phyloP scores from a whole-genome alignment of 2,113 vertebrate species.

The Aptenodytes patagonicus region DNA sequence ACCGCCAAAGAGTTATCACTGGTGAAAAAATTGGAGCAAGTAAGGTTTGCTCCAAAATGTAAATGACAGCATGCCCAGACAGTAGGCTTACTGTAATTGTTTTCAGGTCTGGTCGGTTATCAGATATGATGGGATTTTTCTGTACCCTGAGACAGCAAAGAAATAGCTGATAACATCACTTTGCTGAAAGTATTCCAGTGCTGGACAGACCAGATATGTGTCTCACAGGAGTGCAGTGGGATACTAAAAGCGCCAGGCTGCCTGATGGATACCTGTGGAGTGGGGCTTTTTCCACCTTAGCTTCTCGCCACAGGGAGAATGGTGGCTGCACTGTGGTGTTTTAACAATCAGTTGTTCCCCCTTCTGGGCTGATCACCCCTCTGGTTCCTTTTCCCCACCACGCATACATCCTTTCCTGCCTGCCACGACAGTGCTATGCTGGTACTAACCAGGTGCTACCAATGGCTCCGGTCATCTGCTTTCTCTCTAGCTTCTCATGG shows the following conservation, averaged over 20 bases:
- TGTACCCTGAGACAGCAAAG: background rate
- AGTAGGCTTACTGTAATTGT: background rate
- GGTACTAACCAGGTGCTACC: background rate
- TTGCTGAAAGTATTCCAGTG: background rate
- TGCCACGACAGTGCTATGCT: background rate
- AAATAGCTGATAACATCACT: background rate
- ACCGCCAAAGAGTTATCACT: background rate
- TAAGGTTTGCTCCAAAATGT: background rate
- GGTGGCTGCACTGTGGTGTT: background rate
- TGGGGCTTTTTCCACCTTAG: background rate
- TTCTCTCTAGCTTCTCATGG: background rate
- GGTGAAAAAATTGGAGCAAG: background rate
- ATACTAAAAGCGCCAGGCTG: background rate
- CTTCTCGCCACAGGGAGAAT: background rate
- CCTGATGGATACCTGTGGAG: background rate
- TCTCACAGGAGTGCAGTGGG: background rate
- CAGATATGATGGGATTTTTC: background rate
- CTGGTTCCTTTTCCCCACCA: background rate
- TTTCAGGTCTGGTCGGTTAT: background rate
- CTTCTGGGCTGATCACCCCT: background rate
- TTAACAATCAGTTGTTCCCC: background rate
- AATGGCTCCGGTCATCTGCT: background rate
- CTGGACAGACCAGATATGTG: background rate
- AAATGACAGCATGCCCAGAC: background rate
- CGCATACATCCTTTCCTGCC: accelerated